A percentile compares a stretch with the other conserved stretches of the same genome.
Conservation (phyloP, 2,797 vertebrate species). For the Odontamblyopus rebecca region DNA sequence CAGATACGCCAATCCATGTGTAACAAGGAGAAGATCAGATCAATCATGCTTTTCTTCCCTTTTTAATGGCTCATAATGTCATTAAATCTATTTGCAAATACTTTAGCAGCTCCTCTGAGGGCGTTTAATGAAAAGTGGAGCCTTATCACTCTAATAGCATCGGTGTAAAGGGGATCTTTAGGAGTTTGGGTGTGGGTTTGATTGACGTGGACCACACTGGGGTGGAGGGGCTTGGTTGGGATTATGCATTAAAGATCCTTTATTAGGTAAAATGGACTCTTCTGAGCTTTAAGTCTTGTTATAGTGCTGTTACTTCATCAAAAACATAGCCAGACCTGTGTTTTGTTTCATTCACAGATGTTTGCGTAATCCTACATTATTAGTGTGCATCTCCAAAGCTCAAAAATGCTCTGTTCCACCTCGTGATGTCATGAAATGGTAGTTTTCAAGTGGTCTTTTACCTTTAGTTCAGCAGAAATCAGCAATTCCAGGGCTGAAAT, state of each 20-base stretch:
- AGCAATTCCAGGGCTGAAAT: too few relatives aligned
- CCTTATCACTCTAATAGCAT: conserved; percentile 59
- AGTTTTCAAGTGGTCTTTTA: too few relatives aligned
- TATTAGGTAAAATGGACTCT: too few relatives aligned
- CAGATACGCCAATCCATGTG: conserved; percentile 77
- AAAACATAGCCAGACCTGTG: too few relatives aligned
- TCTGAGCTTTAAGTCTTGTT: too few relatives aligned
- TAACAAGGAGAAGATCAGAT: conserved; percentile 78
- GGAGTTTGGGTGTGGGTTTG: conserved; percentile 34
- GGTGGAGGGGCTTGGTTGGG: background rate
- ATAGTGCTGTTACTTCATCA: too few relatives aligned
- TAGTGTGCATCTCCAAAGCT: too few relatives aligned
- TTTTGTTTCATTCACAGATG: too few relatives aligned
- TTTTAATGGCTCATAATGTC: conserved; percentile 75
- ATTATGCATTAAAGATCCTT: background rate
- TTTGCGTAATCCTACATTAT: too few relatives aligned
- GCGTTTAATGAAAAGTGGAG: conserved; percentile 76
- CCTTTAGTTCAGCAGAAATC: too few relatives aligned
- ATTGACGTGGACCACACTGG: background rate
- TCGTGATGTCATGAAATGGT: too few relatives aligned
- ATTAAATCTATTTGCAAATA: conserved; percentile 75
- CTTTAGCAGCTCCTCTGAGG: conserved; percentile 63
- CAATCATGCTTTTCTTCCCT: conserved; percentile 51
- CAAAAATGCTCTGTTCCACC: too few relatives aligned
- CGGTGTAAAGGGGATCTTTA: conserved; percentile 56